Evolutionary conservation across 2,888 invertebrate species (phyloP), one percentile per base, ranked within the genome.

Genomic region (Amiota minor): DNA sequence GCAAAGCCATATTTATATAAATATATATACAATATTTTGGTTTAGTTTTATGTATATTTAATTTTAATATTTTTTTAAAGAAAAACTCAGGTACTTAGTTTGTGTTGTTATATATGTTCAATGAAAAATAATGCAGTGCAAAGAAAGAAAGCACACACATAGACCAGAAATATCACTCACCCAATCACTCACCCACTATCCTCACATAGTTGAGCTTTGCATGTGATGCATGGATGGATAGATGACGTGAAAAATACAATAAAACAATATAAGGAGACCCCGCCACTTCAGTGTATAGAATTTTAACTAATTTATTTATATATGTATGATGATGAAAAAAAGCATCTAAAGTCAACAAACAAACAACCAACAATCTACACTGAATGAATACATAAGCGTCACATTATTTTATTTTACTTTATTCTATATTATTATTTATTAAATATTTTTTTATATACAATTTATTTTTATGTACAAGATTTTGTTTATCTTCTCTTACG

Each of bases 11-110:
- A 83, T 85, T 75, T 53, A 69, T 53, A 49, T 49, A 61, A 77
- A 79, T 77, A 75, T 69, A 75, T 53, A 3, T 53, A 35, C 35
- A 35, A 35, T 3, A 35, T 35, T 35, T 35, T 35, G 35, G 35
- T 35, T 35, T 35, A 35, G 35, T 35, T 35, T 35, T 35, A 35
- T 35, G 2, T 35, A 35, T 35, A 35, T 6, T 35, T 35, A 35
- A 35, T 35, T 35, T 35, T 6, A 35, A 6, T 35, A 6, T 35
- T 35, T 35, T 35, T 35, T 35, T 35, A 35, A 35, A 73, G 75
- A 75, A 81, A 74, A 88, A 87, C 88, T 88, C 89, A 89, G 89
- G 88, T 89, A 89, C 89, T 89, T 89, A 89, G 89, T 88, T 86
- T 85, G 86, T 86, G 87, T 86, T 81, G 75, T 76, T 74, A 76